Conservation (phyloP, 2,113 vertebrate species). For the Mustelus asterias region DNA sequence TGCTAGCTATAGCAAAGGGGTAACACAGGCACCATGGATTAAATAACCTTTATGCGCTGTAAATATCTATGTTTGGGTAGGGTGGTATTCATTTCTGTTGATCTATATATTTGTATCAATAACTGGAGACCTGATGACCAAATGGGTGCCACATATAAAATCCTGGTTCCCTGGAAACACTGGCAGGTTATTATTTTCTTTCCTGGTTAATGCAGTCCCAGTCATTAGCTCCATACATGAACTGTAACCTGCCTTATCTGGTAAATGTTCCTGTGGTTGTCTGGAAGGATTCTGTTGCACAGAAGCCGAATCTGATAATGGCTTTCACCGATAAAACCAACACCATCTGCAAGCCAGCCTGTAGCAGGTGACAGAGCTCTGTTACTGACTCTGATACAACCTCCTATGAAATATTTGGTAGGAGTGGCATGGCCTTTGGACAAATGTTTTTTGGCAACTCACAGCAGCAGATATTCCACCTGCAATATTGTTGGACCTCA, state of each 20-base stretch:
- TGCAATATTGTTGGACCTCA: neutral
- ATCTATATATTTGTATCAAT: neutral
- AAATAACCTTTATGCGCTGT: neutral
- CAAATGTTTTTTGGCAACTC: neutral
- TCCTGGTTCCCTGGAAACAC: neutral
- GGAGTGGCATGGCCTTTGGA: neutral
- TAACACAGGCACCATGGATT: no score
- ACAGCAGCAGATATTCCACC: neutral
- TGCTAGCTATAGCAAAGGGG: neutral
- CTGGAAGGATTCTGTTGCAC: neutral
- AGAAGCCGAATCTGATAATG: neutral
- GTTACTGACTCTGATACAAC: neutral
- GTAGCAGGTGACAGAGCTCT: neutral
- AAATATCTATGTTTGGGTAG: neutral
- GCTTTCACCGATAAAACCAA: neutral
- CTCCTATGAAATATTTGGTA: neutral
- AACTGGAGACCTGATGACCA: neutral
- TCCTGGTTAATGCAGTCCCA: neutral
- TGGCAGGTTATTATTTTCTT: neutral
- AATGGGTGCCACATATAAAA: neutral
- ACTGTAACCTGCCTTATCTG: neutral
- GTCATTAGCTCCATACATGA: neutral
- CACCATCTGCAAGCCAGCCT: neutral
- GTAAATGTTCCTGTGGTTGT: neutral
- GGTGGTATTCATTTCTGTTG: no score